Conservation (phyloP, 2,888 invertebrate species). For the Trissoscelio sp. region DNA sequence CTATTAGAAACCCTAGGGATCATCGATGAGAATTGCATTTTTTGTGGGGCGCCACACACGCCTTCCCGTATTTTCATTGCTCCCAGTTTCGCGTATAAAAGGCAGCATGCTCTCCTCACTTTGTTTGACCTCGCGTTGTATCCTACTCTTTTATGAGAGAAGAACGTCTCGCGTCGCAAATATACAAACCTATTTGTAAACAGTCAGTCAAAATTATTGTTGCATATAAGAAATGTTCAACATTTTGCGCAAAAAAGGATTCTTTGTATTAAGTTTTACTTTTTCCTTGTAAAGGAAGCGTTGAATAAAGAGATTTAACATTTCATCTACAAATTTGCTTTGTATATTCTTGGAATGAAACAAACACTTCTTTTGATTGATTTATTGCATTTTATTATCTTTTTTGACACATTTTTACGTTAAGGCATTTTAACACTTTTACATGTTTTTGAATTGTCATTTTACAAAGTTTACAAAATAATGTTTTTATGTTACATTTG, state of each 20-base stretch:
- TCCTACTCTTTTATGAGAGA: neutral
- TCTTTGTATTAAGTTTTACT: constrained; percentile 47
- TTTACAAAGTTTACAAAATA: constrained; percentile 9
- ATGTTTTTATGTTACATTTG: neutral
- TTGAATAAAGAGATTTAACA: constrained; percentile 63
- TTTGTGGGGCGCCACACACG: constrained; percentile 2
- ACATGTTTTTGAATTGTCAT: constrained; percentile 14
- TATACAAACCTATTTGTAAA: constrained; percentile 43
- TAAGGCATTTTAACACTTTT: constrained; percentile 47
- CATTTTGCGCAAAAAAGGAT: constrained; percentile 12
- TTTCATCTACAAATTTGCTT: constrained; percentile 44
- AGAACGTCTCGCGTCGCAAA: constrained; percentile 19
- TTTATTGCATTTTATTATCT: constrained; percentile 52
- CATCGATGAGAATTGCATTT: constrained; percentile 37
- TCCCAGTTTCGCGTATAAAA: constrained; percentile 29
- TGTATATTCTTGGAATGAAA: constrained; percentile 4
- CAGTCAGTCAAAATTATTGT: constrained; percentile 49
- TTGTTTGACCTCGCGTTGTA: constrained; percentile 31
- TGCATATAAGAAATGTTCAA: constrained; percentile 27
- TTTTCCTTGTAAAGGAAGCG: constrained; percentile 53
- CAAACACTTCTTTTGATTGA: neutral
- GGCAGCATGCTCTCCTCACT: constrained; percentile 5
- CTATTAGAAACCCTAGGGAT: constrained; percentile 86
- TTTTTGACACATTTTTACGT: constrained; percentile 49
- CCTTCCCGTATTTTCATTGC: constrained; percentile 29